Conservation (phyloP, 2,888 invertebrate species). For the Drosophila quinaria region DNA sequence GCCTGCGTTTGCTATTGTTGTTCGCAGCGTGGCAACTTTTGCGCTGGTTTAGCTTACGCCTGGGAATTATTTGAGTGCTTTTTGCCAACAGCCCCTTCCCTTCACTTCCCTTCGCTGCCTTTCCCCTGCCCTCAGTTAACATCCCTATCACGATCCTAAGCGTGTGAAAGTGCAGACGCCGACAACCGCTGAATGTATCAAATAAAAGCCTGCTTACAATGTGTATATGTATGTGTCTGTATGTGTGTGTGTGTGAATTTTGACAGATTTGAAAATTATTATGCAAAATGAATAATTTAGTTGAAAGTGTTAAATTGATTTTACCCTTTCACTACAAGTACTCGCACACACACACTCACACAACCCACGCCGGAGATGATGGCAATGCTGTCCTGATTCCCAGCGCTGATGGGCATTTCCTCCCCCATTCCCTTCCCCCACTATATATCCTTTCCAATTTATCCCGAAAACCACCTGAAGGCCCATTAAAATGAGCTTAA, state of each 20-base stretch:
- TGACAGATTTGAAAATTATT: constrained; percentile 84
- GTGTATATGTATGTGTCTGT: constrained; percentile 17
- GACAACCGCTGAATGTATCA: constrained; percentile 65
- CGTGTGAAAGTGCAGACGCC: constrained; percentile 81
- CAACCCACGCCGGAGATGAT: constrained; percentile 55
- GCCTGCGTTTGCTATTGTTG: constrained; percentile 65
- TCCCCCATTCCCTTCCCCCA: not conserved
- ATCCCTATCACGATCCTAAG: constrained; percentile 56
- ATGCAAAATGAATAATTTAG: constrained; percentile 83
- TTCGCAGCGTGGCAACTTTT: constrained; percentile 73
- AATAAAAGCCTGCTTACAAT: constrained; percentile 59
- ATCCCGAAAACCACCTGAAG: constrained; percentile 40
- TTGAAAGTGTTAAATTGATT: constrained; percentile 84
- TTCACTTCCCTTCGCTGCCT: not conserved
- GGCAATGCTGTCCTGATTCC: constrained; percentile 49
- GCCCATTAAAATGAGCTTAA: constrained; percentile 59
- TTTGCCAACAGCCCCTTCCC: constrained; percentile 44
- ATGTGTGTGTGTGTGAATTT: constrained; percentile 64
- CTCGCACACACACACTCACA: constrained; percentile 14
- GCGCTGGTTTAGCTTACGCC: constrained; percentile 81
- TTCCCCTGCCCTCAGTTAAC: constrained; percentile 15
- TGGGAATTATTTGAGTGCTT: constrained; percentile 82
- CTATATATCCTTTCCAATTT: not conserved
- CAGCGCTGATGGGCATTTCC: constrained; percentile 58
- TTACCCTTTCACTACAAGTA: constrained; percentile 67